phyloP scores from a whole-genome alignment of 2,888 invertebrate genomes.

The Coenonympha glycerion region DNA sequence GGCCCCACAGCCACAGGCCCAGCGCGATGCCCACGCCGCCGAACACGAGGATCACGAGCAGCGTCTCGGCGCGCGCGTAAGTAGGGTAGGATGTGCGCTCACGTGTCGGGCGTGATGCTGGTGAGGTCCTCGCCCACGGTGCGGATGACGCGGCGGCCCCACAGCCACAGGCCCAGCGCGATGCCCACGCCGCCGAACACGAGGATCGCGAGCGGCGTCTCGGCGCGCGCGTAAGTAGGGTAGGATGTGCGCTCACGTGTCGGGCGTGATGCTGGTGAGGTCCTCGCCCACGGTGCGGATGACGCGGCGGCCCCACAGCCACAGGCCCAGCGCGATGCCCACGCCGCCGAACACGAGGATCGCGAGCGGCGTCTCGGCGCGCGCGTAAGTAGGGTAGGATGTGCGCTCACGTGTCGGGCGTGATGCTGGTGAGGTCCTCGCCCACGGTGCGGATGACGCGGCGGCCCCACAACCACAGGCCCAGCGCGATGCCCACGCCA shows the following conservation, averaged over 20 bases:
- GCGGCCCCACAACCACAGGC: slow-evolving; percentile 97
- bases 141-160: slow-evolving; percentile 96
- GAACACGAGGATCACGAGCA: slow-evolving; percentile 92
- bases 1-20: slow-evolving; percentile 97
- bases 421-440: slow-evolving; percentile 95
- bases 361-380: slow-evolving; percentile 91
- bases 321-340: too few relatives aligned
- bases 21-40: slow-evolving; percentile 97
- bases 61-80: slow-evolving; percentile 89
- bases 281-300: slow-evolving; percentile 98
- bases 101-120: slow-evolving; percentile 97
- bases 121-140: slow-evolving; percentile 98
- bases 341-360: slow-evolving; percentile 95
- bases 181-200: slow-evolving; percentile 97
- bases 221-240: slow-evolving; percentile 86
- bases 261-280: too few relatives aligned
- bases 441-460: slow-evolving; percentile 98
- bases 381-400: too few relatives aligned
- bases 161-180: slow-evolving; percentile 95
- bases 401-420: too few relatives aligned
- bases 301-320: slow-evolving; percentile 96
- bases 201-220: slow-evolving; percentile 93
- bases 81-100: too few relatives aligned
- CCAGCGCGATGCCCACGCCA: too few relatives aligned
- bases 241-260: too few relatives aligned